Evolutionary conservation across 2,797 vertebrate genomes (phyloP).

Genomic region (Notolepis coatsorum): DNA sequence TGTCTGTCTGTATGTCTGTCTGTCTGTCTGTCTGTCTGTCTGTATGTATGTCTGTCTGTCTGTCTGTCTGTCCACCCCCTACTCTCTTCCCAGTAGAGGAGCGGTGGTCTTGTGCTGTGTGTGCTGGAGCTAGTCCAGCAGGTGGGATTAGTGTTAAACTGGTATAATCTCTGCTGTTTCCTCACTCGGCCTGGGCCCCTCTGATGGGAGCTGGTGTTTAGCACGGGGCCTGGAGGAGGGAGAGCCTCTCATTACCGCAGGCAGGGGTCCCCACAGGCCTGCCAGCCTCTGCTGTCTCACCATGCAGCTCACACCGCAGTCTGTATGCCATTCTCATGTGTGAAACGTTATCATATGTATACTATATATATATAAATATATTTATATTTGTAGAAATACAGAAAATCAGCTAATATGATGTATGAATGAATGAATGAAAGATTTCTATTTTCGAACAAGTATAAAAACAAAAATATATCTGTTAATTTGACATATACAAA

Average conservation of each 20-base stretch:
- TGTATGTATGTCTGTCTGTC: fast-evolving
- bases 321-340: no score
- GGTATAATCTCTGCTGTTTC: slow-evolving; percentile 80
- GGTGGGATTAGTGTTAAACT: slow-evolving; percentile 77
- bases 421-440: no score
- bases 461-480: no score
- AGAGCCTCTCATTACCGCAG: slow-evolving; percentile 60
- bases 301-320: slow-evolving; percentile 9
- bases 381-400: no score
- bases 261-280: slow-evolving; percentile 65
- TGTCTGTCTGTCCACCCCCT: slow-evolving; percentile 19
- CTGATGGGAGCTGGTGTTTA: slow-evolving; percentile 76
- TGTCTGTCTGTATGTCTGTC: no score
- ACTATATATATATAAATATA: no score
- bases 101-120: slow-evolving; percentile 58
- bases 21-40: background rate
- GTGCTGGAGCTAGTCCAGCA: slow-evolving; percentile 66
- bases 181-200: slow-evolving; percentile 59
- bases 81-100: background rate
- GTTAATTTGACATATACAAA: no score
- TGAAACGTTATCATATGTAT: no score
- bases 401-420: no score
- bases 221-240: slow-evolving; percentile 66
- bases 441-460: no score
- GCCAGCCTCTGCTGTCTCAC: slow-evolving; percentile 21